A percentile compares a stretch with the other conserved stretches of the same genome.
phyloP scores from a whole-genome alignment of 2,113 vertebrate genomes.

The Marmota monax region DNA sequence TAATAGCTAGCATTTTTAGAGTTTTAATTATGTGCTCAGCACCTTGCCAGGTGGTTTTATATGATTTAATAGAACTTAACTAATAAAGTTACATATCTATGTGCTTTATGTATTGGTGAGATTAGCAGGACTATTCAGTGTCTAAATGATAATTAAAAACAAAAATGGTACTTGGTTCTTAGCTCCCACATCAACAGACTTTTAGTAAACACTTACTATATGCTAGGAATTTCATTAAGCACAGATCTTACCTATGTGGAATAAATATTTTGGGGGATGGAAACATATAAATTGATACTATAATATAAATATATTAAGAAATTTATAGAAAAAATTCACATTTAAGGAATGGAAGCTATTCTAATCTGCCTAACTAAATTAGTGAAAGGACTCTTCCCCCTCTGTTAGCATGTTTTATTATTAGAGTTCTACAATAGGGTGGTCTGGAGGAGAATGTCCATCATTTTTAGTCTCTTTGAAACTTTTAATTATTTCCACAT shows the following conservation, averaged over 20 bases:
- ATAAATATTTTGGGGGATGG: not conserved
- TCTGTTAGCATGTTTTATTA: not conserved
- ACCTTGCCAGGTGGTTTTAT: constrained; percentile 29
- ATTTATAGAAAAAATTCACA: not conserved
- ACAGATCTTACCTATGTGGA: not conserved
- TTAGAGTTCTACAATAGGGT: not conserved
- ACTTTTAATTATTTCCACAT: not conserved
- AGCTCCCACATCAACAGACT: not conserved
- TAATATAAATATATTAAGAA: not conserved
- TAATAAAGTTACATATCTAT: constrained; percentile 16
- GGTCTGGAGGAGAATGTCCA: not conserved
- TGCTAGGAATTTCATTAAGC: not conserved
- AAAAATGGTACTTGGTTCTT: not conserved
- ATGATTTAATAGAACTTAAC: not conserved
- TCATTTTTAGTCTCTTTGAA: not conserved
- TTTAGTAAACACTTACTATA: constrained; percentile 38
- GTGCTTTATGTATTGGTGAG: constrained; percentile 6
- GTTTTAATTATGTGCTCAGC: not conserved
- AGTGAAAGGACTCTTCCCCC: not conserved
- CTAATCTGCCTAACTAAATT: constrained; percentile 35
- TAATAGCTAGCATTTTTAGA: constrained; percentile 12
- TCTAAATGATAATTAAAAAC: not conserved
- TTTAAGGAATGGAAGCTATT: not conserved
- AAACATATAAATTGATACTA: not conserved
- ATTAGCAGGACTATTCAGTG: not conserved